Evolutionary conservation across 2,113 vertebrate genomes (phyloP), one percentile per base, ranked within the genome.

Genomic region (Xerus inauris): DNA sequence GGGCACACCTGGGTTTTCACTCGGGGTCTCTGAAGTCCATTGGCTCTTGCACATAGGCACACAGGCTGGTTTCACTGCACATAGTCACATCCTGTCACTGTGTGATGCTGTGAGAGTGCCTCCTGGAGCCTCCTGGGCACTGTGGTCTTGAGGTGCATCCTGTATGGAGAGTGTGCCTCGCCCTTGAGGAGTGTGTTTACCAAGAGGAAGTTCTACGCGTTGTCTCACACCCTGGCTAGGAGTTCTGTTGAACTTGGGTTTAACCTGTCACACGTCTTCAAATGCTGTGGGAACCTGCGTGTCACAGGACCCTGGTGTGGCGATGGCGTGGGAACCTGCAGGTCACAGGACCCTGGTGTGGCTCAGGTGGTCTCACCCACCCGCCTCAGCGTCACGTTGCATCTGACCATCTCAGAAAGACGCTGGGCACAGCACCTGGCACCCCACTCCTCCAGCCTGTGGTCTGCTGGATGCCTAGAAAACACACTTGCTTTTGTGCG

Each of bases 91-190:
- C 57, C 26, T 59, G 57, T 59, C 57, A 26, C 57, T 26, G 24
- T 24, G 57, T 26, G 0, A 4, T 5, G 54, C 54, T 17, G 6
- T 57, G 54, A 97, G 94, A 84, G 94, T 93, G 93, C 87, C 95
- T 54, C 38, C n/a, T 87, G 13, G 98, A 80, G 97, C 97, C 76
- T 94, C 47, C 47, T 11, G 95, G 97, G 77, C 6, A 2, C 24
- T 75, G 26, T 69, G 38, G n/a, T 97, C 97, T 64, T 72, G 90
- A 89, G 89, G 94, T 84, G 90, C 94, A 83, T 95, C 91, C 38
- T 77, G 95, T 42, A 62, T 24, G 76, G 81, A 84, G n/a, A 59
- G 24, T 3, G 71, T 10, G 92, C 26, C 73, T 49, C 47, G 72
- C 7, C 49, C 1, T 51, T 72, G 83, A 69, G 24, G 2, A 96